Percentiles rank a stretch among this genome's conserved stretches.
Conservation (phyloP, 2,888 invertebrate species). For the Galerucella pusilla region DNA sequence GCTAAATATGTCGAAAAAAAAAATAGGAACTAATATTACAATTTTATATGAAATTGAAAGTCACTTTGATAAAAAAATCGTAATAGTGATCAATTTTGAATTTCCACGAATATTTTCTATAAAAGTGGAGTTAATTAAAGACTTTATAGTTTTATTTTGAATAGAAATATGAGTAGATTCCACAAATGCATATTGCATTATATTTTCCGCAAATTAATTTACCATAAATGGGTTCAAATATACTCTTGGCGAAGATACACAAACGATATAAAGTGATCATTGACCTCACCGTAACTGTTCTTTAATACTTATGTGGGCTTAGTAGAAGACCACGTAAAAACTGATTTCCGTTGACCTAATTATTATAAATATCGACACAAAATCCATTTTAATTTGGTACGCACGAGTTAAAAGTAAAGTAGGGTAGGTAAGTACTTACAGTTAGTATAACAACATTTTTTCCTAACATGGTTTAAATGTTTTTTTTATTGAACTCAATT, state of each 20-base stretch:
- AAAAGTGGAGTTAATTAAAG: too few species aligned
- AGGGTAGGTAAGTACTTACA: conserved; percentile 37
- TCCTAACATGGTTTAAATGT: conserved; percentile 23
- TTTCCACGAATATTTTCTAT: too few species aligned
- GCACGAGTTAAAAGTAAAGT: not conserved
- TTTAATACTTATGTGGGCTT: conserved; percentile 57
- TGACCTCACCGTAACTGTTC: conserved; percentile 63
- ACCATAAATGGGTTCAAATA: conserved; percentile 14
- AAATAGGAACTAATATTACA: too few species aligned
- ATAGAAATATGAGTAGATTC: too few species aligned
- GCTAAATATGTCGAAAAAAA: too few species aligned
- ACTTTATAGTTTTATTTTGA: too few species aligned
- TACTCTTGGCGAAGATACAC: conserved; percentile 28
- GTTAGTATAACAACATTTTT: conserved; percentile 37
- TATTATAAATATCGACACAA: conserved; percentile 9
- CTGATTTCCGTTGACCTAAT: conserved; percentile 24
- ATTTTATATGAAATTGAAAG: too few species aligned
- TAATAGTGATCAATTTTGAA: too few species aligned
- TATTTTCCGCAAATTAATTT: not conserved
- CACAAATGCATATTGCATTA: not conserved
- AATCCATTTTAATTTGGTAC: not conserved
- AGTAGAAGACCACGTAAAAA: conserved; percentile 37
- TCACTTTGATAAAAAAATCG: too few species aligned
- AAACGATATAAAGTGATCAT: conserved; percentile 57
- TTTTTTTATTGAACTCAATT: not conserved